Percentiles rank a stretch among this genome's conserved stretches.
Evolutionary conservation across 2,113 vertebrate genomes (phyloP).

Genomic region (Neodon shergylaensis): DNA sequence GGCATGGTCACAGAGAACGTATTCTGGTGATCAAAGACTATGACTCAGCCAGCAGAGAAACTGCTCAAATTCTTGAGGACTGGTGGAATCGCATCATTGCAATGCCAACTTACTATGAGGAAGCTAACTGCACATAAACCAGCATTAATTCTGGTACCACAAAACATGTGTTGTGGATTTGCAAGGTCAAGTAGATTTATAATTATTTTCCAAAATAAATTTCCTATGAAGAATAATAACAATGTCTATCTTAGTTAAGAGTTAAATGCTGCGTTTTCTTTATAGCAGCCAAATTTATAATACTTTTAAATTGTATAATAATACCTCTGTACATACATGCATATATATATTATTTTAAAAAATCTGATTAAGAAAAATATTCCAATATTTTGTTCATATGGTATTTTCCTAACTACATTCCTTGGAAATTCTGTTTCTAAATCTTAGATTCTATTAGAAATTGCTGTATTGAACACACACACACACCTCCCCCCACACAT

Average conservation of each 20-base stretch:
- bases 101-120: not conserved
- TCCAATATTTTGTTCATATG: not conserved
- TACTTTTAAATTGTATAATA: not conserved
- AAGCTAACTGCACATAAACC: not conserved
- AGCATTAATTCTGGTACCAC: not conserved
- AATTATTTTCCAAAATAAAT: constrained; percentile 13
- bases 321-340: not conserved
- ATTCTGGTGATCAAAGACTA: not conserved
- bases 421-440: not conserved
- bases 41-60: not conserved
- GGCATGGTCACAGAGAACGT: not conserved
- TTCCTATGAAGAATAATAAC: not conserved
- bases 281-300: not conserved
- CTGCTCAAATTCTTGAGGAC: not conserved
- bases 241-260: not conserved
- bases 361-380: not conserved
- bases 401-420: not conserved
- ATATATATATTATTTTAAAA: not conserved
- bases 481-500: not conserved
- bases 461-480: not conserved
- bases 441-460: constrained; percentile 31
- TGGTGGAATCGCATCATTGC: not conserved
- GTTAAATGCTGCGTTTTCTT: not conserved
- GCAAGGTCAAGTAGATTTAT: not conserved
- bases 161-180: not conserved